These are phyloP conservation scores for Pteropus alecto DNA, from an alignment of 2,113 vertebrate species.

Conservation along the genomic window DNA sequence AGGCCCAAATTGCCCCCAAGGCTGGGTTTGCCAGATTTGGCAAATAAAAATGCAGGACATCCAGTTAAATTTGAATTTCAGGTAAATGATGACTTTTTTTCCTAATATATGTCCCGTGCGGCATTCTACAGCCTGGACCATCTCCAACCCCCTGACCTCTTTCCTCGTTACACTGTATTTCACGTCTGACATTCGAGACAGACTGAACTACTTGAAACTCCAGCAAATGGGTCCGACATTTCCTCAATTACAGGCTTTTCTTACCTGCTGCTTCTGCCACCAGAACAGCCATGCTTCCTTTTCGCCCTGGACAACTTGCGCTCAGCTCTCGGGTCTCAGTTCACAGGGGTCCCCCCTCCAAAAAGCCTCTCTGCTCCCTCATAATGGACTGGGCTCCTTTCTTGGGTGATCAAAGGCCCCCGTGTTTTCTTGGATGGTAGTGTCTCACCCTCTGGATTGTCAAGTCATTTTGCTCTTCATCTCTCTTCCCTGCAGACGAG, in stretches of 20 bases:
- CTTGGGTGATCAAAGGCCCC: not conserved
- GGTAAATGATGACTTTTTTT: not conserved
- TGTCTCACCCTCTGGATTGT: fast-evolving
- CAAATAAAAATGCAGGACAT: not conserved
- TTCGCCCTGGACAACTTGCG: not conserved
- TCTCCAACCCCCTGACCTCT: not conserved
- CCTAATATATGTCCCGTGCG: not conserved
- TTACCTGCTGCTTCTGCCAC: not conserved
- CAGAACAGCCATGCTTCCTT: not conserved
- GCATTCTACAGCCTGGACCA: not conserved
- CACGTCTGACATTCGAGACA: not conserved
- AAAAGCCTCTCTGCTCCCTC: not conserved
- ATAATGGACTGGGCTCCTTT: not conserved
- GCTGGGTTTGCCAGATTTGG: not conserved
- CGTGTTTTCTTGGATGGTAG: not conserved
- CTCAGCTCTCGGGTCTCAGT: not conserved
- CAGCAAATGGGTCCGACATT: not conserved
- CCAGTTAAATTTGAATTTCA: not conserved
- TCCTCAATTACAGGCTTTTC: not conserved
- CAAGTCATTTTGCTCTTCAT: not conserved
- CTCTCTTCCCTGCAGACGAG: not conserved
- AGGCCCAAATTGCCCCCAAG: not conserved
- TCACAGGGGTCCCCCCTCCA: not conserved
- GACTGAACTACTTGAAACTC: not conserved
- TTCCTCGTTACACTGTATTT: not conserved